These are phyloP conservation scores for Pseudanteris insignis DNA, from an alignment of 2,888 invertebrate genomes.

Conservation along the genomic window DNA sequence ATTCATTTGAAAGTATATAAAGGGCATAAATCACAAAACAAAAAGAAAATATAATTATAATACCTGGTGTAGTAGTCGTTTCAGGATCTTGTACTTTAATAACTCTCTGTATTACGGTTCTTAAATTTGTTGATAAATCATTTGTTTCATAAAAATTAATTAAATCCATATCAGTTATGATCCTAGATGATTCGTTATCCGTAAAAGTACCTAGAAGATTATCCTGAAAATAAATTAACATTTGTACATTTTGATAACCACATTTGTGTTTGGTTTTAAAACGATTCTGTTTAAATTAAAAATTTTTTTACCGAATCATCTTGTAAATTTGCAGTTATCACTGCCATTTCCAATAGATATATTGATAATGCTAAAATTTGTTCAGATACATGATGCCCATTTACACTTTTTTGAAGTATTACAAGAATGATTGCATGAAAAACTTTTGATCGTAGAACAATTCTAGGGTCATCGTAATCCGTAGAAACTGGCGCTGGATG, in stretches of 20 bases:
- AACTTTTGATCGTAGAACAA: slow-evolving; percentile 71
- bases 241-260: no score
- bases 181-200: slow-evolving; percentile 53
- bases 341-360: slow-evolving; percentile 86
- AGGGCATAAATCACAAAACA: no score
- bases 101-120: slow-evolving; percentile 74
- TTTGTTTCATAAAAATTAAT: slow-evolving; percentile 78
- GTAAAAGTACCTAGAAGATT: slow-evolving; percentile 68
- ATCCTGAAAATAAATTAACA: slow-evolving; percentile 52
- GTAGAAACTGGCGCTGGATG: slow-evolving; percentile 73
- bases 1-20: no score
- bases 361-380: slow-evolving; percentile 87
- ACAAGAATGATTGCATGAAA: slow-evolving; percentile 81
- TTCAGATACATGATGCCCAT: slow-evolving; percentile 80
- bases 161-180: slow-evolving; percentile 70
- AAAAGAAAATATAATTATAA: no score
- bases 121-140: slow-evolving; percentile 79
- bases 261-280: no score
- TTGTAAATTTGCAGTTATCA: slow-evolving; percentile 68
- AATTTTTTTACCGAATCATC: slow-evolving; percentile 66
- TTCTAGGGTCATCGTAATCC: slow-evolving; percentile 76
- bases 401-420: slow-evolving; percentile 85
- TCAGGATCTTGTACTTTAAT: slow-evolving; percentile 70
- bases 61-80: slow-evolving; percentile 74
- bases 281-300: neutral